Conservation (phyloP, 2,888 invertebrate species). For the Dasysyrphus tricinctus region DNA sequence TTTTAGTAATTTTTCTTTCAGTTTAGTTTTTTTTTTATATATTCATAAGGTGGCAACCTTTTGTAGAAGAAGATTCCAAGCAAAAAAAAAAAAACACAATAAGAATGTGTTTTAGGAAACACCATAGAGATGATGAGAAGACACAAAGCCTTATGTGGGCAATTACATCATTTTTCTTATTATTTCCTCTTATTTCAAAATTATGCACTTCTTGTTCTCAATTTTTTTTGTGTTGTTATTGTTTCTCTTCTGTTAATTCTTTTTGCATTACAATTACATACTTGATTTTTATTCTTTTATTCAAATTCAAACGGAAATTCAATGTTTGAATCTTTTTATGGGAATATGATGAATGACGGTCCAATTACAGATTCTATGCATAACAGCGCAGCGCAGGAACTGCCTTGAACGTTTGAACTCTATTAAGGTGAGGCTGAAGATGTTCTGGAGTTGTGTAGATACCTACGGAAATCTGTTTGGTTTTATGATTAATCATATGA, state of each 20-base stretch:
- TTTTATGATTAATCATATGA: slow-evolving; percentile 2
- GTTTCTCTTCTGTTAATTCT: slow-evolving; percentile 26
- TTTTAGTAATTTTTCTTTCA: slow-evolving; percentile 2
- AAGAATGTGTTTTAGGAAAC: slow-evolving; percentile 39
- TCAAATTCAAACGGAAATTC: slow-evolving; percentile 54
- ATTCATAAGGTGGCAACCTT: slow-evolving; percentile 50
- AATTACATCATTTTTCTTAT: slow-evolving; percentile 48
- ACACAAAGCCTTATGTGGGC: slow-evolving; percentile 47
- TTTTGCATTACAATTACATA: slow-evolving; percentile 53
- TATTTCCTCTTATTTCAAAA: slow-evolving; percentile 32
- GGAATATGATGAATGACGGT: background rate
- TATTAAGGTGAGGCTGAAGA: slow-evolving; percentile 30
- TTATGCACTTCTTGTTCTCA: slow-evolving; percentile 39
- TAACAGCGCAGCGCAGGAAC: background rate
- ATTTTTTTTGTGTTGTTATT: slow-evolving; percentile 5
- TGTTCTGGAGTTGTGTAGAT: background rate
- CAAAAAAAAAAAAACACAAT: background rate
- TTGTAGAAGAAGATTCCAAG: slow-evolving; percentile 33
- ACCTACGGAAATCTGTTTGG: background rate
- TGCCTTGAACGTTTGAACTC: slow-evolving; percentile 22
- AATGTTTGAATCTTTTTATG: slow-evolving; percentile 16
- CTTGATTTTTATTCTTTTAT: slow-evolving; percentile 27
- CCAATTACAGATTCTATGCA: slow-evolving; percentile 23
- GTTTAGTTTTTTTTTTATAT: slow-evolving; percentile 2
- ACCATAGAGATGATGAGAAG: background rate